Evolutionary conservation across 1,140 invertebrate genomes (phyloP).

Genomic region (Anastrepha ludens): DNA sequence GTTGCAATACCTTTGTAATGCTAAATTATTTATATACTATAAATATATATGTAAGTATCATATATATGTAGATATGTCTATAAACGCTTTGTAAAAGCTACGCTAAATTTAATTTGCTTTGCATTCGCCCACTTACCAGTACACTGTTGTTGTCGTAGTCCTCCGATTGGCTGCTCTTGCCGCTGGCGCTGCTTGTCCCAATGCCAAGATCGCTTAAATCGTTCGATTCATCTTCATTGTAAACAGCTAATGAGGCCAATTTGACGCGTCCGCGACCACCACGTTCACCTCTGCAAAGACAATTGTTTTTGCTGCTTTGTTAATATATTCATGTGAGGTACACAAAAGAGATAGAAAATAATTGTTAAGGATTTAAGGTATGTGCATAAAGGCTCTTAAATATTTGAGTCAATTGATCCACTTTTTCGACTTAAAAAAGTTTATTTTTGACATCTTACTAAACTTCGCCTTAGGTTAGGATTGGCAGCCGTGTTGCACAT

Average conservation of each 20-base stretch:
- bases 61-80: neutral
- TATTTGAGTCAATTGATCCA: no score
- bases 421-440: no score
- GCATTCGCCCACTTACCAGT: constrained; percentile 77
- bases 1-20: no score
- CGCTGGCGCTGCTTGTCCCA: constrained; percentile 84
- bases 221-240: constrained; percentile 85
- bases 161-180: constrained; percentile 83
- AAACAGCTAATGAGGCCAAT: constrained; percentile 79
- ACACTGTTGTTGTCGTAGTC: constrained; percentile 83
- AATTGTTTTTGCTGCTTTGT: neutral
- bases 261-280: constrained; percentile 71
- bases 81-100: neutral
- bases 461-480: no score
- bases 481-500: no score
- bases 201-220: constrained; percentile 89
- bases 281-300: constrained; percentile 76
- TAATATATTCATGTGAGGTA: neutral
- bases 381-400: neutral
- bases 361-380: neutral
- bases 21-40: no score
- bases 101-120: constrained; percentile 18
- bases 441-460: no score
- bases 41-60: neutral
- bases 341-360: constrained; percentile 42